Conservation (phyloP, 2,797 vertebrate genomes). For the Sitta carolinensis region DNA sequence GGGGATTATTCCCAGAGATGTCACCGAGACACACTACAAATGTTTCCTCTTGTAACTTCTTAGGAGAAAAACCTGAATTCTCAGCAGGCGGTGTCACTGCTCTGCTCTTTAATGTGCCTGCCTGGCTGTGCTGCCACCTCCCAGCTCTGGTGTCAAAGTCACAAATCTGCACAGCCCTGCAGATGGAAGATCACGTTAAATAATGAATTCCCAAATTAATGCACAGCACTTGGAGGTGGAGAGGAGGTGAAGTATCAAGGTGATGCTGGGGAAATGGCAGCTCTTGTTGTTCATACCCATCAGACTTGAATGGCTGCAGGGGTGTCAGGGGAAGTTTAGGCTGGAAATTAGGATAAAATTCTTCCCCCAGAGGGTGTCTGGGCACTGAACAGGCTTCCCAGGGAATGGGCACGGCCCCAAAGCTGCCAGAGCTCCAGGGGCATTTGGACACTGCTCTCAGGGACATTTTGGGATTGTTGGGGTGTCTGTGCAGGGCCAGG, state of each 20-base stretch:
- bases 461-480: background rate
- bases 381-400: background rate
- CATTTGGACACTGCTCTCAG: rapidly evolving
- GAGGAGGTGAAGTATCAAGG: background rate
- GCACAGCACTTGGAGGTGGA: background rate
- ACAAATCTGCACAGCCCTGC: background rate
- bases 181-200: background rate
- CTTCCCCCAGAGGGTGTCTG: background rate
- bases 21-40: background rate
- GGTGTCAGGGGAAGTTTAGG: background rate
- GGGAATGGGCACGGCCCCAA: rapidly evolving
- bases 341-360: background rate
- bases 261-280: background rate
- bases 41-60: slow-evolving; percentile 1
- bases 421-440: background rate
- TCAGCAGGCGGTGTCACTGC: background rate
- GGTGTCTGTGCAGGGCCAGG: background rate
- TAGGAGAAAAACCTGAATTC: background rate
- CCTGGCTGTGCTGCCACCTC: background rate
- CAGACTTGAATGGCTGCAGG: background rate
- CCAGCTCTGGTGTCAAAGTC: slow-evolving; percentile 10
- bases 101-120: slow-evolving; percentile 1
- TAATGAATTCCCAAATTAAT: background rate
- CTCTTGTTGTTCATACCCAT: background rate
- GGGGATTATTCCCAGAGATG: slow-evolving; percentile 26